These are phyloP conservation scores for Maccullochella peelii DNA, from an alignment of 2,113 vertebrate species.

Conservation along the genomic window DNA sequence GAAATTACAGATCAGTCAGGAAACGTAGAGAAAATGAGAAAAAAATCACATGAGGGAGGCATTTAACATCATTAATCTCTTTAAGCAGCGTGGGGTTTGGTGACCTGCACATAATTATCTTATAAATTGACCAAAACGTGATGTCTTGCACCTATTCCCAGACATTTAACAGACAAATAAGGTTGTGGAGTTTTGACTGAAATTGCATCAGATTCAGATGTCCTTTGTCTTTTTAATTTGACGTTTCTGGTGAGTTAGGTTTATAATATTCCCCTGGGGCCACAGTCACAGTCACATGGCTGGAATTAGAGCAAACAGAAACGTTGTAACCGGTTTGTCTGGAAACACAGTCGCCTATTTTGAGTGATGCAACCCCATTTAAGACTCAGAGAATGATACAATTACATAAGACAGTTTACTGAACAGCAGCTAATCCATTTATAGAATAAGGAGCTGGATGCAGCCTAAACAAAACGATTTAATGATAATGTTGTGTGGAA, in stretches of 20 bases:
- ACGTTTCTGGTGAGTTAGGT: slow-evolving; percentile 20
- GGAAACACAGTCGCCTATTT: slow-evolving; percentile 73
- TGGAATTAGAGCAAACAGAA: slow-evolving; percentile 60
- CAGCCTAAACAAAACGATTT: slow-evolving; percentile 51
- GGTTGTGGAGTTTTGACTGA: not conserved
- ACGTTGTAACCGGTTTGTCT: slow-evolving; percentile 73
- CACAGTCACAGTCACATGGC: slow-evolving; percentile 53
- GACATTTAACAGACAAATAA: slow-evolving; percentile 3
- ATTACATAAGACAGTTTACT: slow-evolving; percentile 67
- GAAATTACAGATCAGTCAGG: slow-evolving; percentile 21
- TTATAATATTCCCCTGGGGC: slow-evolving; percentile 25
- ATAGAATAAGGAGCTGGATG: slow-evolving; percentile 37
- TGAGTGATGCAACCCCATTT: slow-evolving; percentile 52
- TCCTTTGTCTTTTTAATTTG: slow-evolving; percentile 14
- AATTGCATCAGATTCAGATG: slow-evolving; percentile 13
- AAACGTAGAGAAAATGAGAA: not conserved
- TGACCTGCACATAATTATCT: slow-evolving; percentile 32
- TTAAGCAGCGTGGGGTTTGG: slow-evolving; percentile 11
- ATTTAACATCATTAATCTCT: slow-evolving; percentile 30
- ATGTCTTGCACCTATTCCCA: not conserved
- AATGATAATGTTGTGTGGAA: slow-evolving; percentile 2
- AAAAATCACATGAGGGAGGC: slow-evolving; percentile 3
- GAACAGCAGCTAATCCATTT: slow-evolving; percentile 55
- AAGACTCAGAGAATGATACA: slow-evolving; percentile 47
- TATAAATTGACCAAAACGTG: slow-evolving; percentile 21